A percentile compares a stretch with the other conserved stretches of the same genome.
phyloP scores from a whole-genome alignment of 2,797 vertebrate genomes.

The Lithobates pipiens region DNA sequence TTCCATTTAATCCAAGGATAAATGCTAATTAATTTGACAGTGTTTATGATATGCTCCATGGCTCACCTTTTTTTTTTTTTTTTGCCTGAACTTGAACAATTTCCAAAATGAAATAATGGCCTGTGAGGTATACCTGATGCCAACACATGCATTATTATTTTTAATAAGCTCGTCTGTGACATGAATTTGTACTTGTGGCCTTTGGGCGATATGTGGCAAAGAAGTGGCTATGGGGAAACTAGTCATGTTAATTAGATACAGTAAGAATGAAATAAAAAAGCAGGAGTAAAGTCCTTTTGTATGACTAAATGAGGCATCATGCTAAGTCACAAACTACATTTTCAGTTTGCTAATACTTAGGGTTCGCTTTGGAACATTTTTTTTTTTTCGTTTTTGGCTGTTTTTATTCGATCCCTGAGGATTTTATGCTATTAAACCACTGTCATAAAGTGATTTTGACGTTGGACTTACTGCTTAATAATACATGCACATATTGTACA shows the following conservation, averaged over 20 bases:
- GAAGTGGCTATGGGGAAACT: background rate
- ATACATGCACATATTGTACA: too few relatives aligned
- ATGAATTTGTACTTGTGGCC: conserved; percentile 28
- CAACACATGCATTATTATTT: conserved; percentile 57
- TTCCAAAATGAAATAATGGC: conserved; percentile 53
- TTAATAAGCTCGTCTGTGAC: conserved; percentile 49
- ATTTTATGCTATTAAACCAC: background rate
- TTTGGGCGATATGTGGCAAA: background rate
- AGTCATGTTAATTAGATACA: background rate
- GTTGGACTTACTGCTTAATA: too few relatives aligned
- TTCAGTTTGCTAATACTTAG: too few relatives aligned
- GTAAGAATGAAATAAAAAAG: too few relatives aligned
- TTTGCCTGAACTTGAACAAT: conserved; percentile 51
- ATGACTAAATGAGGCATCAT: too few relatives aligned
- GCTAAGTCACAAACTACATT: too few relatives aligned
- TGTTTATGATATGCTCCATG: conserved; percentile 58
- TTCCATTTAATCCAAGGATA: conserved; percentile 53
- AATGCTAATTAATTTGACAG: conserved; percentile 59
- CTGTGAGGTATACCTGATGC: conserved; percentile 53
- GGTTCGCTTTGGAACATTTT: too few relatives aligned
- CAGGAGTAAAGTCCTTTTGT: too few relatives aligned
- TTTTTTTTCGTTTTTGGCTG: too few relatives aligned
- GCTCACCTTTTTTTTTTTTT: conserved; percentile 52
- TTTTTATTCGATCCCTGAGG: background rate
- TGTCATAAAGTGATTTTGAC: too few relatives aligned